Evolutionary conservation across 2,888 invertebrate species (phyloP), one percentile per base, ranked within the genome.

Genomic region (Caenorhabditis panamensis): DNA sequence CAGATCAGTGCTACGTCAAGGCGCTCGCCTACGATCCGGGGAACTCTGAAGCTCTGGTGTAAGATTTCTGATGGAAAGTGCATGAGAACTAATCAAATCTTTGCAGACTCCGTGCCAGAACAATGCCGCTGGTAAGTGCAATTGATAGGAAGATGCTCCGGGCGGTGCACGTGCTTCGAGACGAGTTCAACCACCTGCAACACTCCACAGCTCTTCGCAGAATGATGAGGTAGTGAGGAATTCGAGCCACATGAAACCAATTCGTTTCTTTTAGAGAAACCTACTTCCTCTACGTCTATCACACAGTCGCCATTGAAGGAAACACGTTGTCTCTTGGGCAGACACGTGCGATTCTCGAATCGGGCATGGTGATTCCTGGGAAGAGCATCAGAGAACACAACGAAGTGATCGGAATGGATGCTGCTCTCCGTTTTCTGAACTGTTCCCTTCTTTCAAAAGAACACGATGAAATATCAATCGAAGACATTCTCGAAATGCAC

Each of bases 221-320:
- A 88, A 95, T 96, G 3, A 96, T 96, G 90, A 95, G 95, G 91
- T 96, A 97, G 91, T 3, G 0, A 18, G 0, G 18, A 9, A 1
- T 41, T 31, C 31, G 24, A 24, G 49, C 54, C 18, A 31, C 31
- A 6, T 31, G 5, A 31, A 31, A 31, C 31, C 31, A 31, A n/a
- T n/a, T n/a, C 24, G 47, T n/a, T 24, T 11, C 26, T 54, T 96
- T 96, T 89, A 95, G 95, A 91, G 97, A 97, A 92, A 96, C 96
- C 1, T 98, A 97, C 91, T 97, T 96, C 91, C 92, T 93, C 85
- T 96, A 97, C 91, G 96, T 98, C 82, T 96, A 97, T 92, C 97
- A 98, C 91, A 96, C 97, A 0, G 96, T 96, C 22, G 97, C 96
- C 26, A 96, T 98, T 84, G 98, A 98, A 92, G 97, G 97, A 0